Evolutionary conservation across 2,797 vertebrate genomes (phyloP).

Genomic region (Pangasius sanitwongsei): DNA sequence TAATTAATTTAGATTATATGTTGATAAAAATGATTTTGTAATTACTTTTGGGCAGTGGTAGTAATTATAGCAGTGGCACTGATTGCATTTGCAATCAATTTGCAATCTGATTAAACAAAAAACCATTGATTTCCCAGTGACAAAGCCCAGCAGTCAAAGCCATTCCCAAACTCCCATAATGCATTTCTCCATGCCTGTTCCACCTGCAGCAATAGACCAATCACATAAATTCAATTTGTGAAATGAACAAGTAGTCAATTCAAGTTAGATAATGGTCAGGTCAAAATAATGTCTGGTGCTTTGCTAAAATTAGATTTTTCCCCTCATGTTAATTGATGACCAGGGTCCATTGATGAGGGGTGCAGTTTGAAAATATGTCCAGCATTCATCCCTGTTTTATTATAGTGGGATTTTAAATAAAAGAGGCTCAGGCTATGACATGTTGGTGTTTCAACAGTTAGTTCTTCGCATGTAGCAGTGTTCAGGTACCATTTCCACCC

Average conservation of each 20-base stretch:
- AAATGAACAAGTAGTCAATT: constrained; percentile 77
- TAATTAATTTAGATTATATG: constrained; percentile 63
- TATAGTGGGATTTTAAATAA: background rate
- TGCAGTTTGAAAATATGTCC: background rate
- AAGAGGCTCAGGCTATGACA: background rate
- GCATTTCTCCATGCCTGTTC: constrained; percentile 60
- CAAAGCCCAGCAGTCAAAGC: constrained; percentile 56
- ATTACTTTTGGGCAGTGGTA: constrained; percentile 73
- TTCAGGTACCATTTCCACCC: constrained; percentile 47
- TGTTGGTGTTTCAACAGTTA: constrained; percentile 48
- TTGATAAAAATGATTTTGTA: constrained; percentile 71
- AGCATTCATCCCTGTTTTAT: background rate
- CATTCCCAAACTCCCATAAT: constrained; percentile 31
- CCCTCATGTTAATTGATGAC: constrained; percentile 65
- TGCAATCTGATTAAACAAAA: constrained; percentile 77
- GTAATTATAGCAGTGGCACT: constrained; percentile 75
- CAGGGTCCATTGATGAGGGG: constrained; percentile 65
- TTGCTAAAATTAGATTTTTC: constrained; percentile 67
- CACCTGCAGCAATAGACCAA: constrained; percentile 76
- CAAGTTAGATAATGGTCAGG: constrained; percentile 69
- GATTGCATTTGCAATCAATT: constrained; percentile 76
- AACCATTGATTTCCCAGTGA: constrained; percentile 79
- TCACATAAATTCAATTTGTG: constrained; percentile 79
- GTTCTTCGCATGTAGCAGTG: constrained; percentile 44
- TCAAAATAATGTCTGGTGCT: constrained; percentile 70